These are phyloP conservation scores for Zaprionus ghesquierei DNA, from an alignment of 1,140 invertebrate genomes.

Conservation along the genomic window DNA sequence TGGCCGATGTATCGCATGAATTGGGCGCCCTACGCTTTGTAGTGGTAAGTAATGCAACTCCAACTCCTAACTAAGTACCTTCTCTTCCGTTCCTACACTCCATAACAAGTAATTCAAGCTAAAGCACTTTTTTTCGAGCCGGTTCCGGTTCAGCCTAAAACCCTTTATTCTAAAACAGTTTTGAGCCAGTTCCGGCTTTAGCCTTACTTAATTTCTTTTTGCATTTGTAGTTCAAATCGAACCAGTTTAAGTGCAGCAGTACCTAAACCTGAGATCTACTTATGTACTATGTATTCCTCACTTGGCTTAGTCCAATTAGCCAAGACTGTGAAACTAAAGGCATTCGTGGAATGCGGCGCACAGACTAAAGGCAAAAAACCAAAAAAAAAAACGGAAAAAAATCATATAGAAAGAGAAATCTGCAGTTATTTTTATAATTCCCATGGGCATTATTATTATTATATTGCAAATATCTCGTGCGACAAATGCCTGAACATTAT, in stretches of 20 bases:
- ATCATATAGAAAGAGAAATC: conserved; percentile 25
- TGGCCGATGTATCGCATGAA: conserved; percentile 80
- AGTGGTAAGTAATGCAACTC: conserved; percentile 75
- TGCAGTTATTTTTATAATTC: conserved; percentile 45
- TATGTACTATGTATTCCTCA: neutral
- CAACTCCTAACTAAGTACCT: neutral
- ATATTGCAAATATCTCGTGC: conserved; percentile 60
- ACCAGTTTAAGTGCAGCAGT: neutral
- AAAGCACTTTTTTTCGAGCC: too few species aligned
- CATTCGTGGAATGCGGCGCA: conserved; percentile 38
- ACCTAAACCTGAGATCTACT: neutral
- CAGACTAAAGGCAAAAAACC: conserved; percentile 4
- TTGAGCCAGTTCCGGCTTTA: too few species aligned
- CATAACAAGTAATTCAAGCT: neutral
- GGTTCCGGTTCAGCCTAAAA: neutral
- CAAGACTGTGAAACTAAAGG: conserved; percentile 12
- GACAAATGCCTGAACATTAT: conserved; percentile 67
- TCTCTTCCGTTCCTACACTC: neutral
- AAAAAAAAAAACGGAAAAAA: neutral
- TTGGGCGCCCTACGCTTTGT: conserved; percentile 77
- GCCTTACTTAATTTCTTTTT: too few species aligned
- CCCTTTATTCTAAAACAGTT: too few species aligned
- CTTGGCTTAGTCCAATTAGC: conserved; percentile 15
- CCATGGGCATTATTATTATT: conserved; percentile 40
- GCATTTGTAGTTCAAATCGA: too few species aligned